Percentiles rank a stretch among this genome's conserved stretches.
phyloP scores from a whole-genome alignment of 1,140 invertebrate genomes.

The Drosophila neocordata region DNA sequence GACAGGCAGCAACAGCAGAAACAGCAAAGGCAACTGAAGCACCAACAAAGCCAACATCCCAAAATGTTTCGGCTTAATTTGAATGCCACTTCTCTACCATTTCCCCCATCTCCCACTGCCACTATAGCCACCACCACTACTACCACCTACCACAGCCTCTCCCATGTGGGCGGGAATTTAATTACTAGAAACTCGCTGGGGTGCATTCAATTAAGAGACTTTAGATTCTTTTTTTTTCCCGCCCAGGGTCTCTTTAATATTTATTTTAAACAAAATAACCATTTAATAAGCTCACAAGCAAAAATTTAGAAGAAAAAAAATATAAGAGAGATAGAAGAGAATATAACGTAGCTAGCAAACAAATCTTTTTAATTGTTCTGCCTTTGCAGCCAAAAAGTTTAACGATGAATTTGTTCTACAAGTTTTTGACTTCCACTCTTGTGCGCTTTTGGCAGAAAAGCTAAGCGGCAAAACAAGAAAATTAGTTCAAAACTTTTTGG shows the following conservation, averaged over 20 bases:
- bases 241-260: background rate
- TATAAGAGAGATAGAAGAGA: background rate
- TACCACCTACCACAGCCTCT: slow-evolving; percentile 6
- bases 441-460: slow-evolving; percentile 25
- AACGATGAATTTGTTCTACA: slow-evolving; percentile 51
- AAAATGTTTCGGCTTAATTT: slow-evolving; percentile 77
- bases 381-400: slow-evolving; percentile 53
- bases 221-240: slow-evolving; percentile 28
- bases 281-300: background rate
- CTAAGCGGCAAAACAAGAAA: slow-evolving; percentile 63
- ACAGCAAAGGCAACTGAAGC: slow-evolving; percentile 20
- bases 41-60: slow-evolving; percentile 40
- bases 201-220: slow-evolving; percentile 19
- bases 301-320: background rate
- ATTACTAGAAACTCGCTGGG: slow-evolving; percentile 43
- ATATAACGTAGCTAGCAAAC: slow-evolving; percentile 37
- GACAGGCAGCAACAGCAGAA: slow-evolving; percentile 37
- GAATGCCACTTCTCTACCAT: slow-evolving; percentile 31
- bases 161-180: slow-evolving; percentile 18
- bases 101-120: slow-evolving; percentile 8
- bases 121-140: slow-evolving; percentile 28
- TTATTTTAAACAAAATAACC: background rate
- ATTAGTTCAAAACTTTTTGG: slow-evolving; percentile 71
- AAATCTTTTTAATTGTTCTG: slow-evolving; percentile 74
- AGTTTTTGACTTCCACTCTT: slow-evolving; percentile 53